Evolutionary conservation across 2,113 vertebrate species (phyloP).

Genomic region (Pangasianodon hypophthalmus): DNA sequence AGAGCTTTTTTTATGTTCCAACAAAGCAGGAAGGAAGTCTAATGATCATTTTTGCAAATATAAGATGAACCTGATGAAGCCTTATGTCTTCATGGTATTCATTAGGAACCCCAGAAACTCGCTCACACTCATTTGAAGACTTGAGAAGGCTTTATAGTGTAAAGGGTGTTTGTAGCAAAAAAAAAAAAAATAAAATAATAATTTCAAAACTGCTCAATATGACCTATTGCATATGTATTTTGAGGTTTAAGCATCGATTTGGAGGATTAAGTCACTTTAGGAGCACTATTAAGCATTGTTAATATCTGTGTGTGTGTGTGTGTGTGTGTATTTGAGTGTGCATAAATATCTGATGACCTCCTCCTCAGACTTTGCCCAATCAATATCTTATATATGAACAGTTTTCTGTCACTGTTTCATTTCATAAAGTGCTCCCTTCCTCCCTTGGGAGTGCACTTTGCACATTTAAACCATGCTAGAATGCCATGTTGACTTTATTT

Average conservation of each 20-base stretch:
- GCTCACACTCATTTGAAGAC: neutral
- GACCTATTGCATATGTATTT: neutral
- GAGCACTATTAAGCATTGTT: neutral
- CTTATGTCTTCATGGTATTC: neutral
- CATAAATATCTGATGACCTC: neutral
- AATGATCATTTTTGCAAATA: neutral
- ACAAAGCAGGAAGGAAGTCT: neutral
- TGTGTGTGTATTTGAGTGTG: neutral
- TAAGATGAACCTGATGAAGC: neutral
- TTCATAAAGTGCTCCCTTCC: conserved; percentile 3
- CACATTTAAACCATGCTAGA: neutral
- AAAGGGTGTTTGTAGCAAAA: neutral
- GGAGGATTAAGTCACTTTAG: neutral
- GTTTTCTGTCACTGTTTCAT: conserved; percentile 19
- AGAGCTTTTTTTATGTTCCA: neutral
- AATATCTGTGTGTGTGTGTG: too few species aligned
- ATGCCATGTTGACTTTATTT: neutral
- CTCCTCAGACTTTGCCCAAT: neutral
- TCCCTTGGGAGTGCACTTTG: conserved; percentile 1
- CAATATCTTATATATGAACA: neutral
- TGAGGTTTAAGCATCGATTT: neutral
- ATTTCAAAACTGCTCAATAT: too few species aligned
- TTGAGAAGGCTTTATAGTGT: neutral
- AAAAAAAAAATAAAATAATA: too few species aligned
- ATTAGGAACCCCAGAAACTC: neutral